These are phyloP conservation scores for Synanthedon andrenaeformis DNA, from an alignment of 2,888 invertebrate genomes.

Conservation along the genomic window DNA sequence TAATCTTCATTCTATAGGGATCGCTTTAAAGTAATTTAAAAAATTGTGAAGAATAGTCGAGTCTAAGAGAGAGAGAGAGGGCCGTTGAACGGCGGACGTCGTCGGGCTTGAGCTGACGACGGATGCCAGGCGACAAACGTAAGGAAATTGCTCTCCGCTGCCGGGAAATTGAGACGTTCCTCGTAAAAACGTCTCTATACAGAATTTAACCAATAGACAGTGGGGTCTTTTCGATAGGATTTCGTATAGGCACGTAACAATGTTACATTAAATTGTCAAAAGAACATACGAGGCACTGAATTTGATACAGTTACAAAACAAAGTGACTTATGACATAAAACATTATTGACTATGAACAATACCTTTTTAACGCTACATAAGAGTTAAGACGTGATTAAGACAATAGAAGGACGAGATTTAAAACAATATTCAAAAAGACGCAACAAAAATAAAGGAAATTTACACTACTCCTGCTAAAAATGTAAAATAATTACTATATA, in stretches of 20 bases:
- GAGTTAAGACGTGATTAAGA: too few relatives aligned
- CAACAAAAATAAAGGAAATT: too few relatives aligned
- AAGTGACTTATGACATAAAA: too few relatives aligned
- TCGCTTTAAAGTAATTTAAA: conserved; percentile 6
- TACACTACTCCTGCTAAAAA: too few relatives aligned
- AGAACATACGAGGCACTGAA: too few relatives aligned
- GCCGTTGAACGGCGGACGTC: not conserved
- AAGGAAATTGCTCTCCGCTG: conserved; percentile 52
- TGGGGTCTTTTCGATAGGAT: not conserved
- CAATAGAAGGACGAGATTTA: too few relatives aligned
- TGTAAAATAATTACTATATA: too few relatives aligned
- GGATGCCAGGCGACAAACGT: conserved; percentile 32
- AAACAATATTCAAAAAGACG: too few relatives aligned
- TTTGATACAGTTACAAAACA: too few relatives aligned
- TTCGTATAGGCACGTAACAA: not conserved
- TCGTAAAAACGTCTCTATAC: conserved; percentile 33
- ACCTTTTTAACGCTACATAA: too few relatives aligned
- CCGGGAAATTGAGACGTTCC: conserved; percentile 53
- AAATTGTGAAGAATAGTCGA: conserved; percentile 4
- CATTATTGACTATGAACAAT: too few relatives aligned
- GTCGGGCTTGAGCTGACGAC: not conserved
- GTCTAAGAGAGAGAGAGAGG: conserved; percentile 1
- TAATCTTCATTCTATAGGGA: not conserved
- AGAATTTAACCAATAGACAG: not conserved
- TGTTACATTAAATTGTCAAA: too few relatives aligned